Percentiles rank a stretch among this genome's conserved stretches.
phyloP scores from a whole-genome alignment of 2,113 vertebrate species.

The Pagrus major region DNA sequence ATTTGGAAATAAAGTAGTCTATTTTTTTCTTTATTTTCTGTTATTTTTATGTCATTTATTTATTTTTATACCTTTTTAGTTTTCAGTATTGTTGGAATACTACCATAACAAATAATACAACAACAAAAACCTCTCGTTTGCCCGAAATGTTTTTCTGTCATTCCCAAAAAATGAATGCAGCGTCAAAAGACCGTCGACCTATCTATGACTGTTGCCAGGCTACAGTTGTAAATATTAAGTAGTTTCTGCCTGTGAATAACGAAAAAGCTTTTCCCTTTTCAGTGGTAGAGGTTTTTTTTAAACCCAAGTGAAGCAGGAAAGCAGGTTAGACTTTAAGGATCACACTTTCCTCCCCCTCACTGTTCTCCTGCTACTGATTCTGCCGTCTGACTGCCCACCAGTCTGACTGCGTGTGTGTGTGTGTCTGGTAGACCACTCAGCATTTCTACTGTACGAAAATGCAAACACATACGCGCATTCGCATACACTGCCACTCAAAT shows the following conservation, averaged over 20 bases:
- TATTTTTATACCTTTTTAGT: no score
- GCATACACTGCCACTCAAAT: slow-evolving; percentile 29
- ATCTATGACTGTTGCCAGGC: slow-evolving; percentile 17
- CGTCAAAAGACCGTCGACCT: not conserved
- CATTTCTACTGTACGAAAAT: slow-evolving; percentile 43
- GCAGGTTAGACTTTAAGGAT: slow-evolving; percentile 37
- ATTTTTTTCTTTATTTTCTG: no score
- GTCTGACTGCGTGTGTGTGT: slow-evolving; percentile 71
- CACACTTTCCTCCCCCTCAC: slow-evolving; percentile 48
- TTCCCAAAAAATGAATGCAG: not conserved
- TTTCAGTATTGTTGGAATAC: no score
- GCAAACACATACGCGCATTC: slow-evolving; percentile 12
- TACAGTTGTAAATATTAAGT: slow-evolving; percentile 28
- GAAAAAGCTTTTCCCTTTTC: not conserved
- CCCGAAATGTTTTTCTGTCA: not conserved
- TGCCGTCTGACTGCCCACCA: slow-evolving; percentile 48
- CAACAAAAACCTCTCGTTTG: no score
- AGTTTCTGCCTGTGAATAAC: not conserved
- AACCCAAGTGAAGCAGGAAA: slow-evolving; percentile 16
- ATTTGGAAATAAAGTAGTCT: no score
- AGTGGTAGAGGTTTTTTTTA: not conserved
- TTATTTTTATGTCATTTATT: no score
- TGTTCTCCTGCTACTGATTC: slow-evolving; percentile 67
- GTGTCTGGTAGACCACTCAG: slow-evolving; percentile 71
- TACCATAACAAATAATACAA: no score